These are phyloP conservation scores for Pangasius djambal DNA, from an alignment of 2,797 vertebrate species.

Conservation along the genomic window DNA sequence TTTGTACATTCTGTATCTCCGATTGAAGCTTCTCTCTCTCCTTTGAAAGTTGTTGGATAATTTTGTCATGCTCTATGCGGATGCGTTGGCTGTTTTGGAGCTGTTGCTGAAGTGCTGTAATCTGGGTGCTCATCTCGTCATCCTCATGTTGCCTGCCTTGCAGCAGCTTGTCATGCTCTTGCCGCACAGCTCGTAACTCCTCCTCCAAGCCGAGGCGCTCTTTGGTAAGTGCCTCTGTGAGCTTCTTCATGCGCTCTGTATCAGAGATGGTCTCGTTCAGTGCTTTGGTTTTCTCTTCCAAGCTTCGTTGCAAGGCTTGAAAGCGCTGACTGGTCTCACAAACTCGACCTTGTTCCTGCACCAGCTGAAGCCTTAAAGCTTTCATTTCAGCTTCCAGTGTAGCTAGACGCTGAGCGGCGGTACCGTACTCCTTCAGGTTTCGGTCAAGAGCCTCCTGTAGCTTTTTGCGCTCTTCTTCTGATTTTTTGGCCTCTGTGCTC, in stretches of 20 bases:
- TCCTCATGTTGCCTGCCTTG: conserved; percentile 77
- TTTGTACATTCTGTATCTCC: conserved; percentile 95
- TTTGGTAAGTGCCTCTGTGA: conserved; percentile 86
- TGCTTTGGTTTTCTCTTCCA: conserved; percentile 85
- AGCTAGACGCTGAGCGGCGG: conserved; percentile 73
- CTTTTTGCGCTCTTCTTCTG: conserved; percentile 79
- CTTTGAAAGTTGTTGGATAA: conserved; percentile 90
- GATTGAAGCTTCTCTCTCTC: conserved; percentile 94
- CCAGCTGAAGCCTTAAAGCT: conserved; percentile 80
- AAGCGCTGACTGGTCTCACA: conserved; percentile 83
- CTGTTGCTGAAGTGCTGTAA: conserved; percentile 84
- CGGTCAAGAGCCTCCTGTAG: conserved; percentile 84
- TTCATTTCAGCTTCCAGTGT: conserved; percentile 79
- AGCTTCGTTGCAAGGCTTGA: conserved; percentile 81
- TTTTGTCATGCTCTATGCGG: conserved; percentile 84
- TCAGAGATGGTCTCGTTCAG: conserved; percentile 82
- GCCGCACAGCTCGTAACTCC: conserved; percentile 78
- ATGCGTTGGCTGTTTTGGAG: conserved; percentile 85
- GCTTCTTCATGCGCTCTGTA: conserved; percentile 81
- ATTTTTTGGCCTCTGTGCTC: conserved; percentile 75
- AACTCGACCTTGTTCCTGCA: conserved; percentile 83
- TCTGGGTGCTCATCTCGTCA: conserved; percentile 80
- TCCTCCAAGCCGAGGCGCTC: conserved; percentile 87
- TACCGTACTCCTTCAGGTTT: conserved; percentile 82
- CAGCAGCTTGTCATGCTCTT: conserved; percentile 81